Evolutionary conservation across 2,888 invertebrate genomes (phyloP), one percentile per base, ranked within the genome.

Genomic region (Teleogryllus oceanicus): DNA sequence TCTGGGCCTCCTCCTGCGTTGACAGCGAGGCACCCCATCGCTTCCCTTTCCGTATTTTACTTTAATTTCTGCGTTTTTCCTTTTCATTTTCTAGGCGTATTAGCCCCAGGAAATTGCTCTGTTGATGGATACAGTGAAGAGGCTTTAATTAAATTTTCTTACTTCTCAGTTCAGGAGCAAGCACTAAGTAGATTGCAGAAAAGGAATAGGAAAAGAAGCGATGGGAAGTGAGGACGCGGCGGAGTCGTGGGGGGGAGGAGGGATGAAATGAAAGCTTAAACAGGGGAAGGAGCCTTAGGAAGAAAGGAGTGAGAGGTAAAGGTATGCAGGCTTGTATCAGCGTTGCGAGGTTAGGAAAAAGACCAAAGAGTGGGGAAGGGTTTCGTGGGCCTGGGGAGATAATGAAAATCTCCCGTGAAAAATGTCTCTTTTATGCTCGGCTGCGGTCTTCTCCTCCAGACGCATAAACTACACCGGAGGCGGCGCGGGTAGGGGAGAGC

Each of bases 131-230:
- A 80, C 76, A 78, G 77, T 76, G 78, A 78, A 78, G 81, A 80
- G 81, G 78, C 21, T 81, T 81, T 81, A 81, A 81, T 81, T 81
- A 81, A 81, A 81, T 81, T 81, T 79, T 77, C 78, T 62, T 78
- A 62, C 78, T 76, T 74, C 78, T 24, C 76, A 78, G 78, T 75
- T 76, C 51, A 62, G 78, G 76, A 81, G 76, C 13, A 62, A 62
- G 62, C 37, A 37, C 37, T 81, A 80, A 81, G 81, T 80, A 79
- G 80, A 78, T 77, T 79, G 74, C 77, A 37, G 49, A 75, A 78
- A 80, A 78, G 50, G 51, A 78, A 49, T 37, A 75, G 51, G 78
- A 50, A 80, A 74, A 78, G 50, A 78, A 62, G 49, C 75, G 76
- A 37, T 37, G 37, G 37, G 37, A 37, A 74, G 74, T 74, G 74